Evolutionary conservation across 2,797 vertebrate genomes (phyloP), one percentile per base, ranked within the genome.

Genomic region (Pangasius krempfi): DNA sequence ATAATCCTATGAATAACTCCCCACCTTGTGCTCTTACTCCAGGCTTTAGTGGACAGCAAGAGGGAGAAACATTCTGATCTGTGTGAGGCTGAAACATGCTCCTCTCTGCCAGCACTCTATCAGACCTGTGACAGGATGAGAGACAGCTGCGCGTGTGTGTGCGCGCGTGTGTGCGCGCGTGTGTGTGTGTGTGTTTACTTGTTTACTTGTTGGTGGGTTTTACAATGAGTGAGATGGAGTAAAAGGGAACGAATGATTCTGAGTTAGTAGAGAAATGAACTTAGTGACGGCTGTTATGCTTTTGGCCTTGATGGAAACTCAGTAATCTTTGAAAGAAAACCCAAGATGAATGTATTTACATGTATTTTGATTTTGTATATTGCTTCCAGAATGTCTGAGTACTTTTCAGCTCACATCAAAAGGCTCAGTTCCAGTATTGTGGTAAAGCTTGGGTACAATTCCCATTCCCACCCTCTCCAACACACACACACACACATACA

Each of bases 1-100:
- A 75, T 52, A 52, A 89, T 88, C 87, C 37, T 84, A 66, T 72
- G 88, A 89, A 80, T 81, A 88, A 30, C 64, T 66, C 73, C 40
- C 75, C 37, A 83, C 18, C 33, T 33, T 44, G 79, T 52, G 78
- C 22, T 86, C 7, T 79, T 60, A 27, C 68, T 83, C 60, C 13
- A 33, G 79, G 66, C 52, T 47, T 52, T 47, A 85, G 68, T 40
- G 75, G 25, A 50, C 82, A 66, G 60, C 60, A 30, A 64, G 80
- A 84, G 8, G 44, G 37, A 70, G 64, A 81, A 76, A 50, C n/a
- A 47, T 33, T 83, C 50, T 86, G 79, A 64, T 68, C 58, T 47
- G 47, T 44, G 47, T 75, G 66, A 22, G 72, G 79, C 20, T 33
- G 54, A 72, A 33, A n/a, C 84, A 81, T 70, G 66, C 52, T 81